A percentile compares a stretch with the other conserved stretches of the same genome.
Conservation (phyloP, 1,140 invertebrate genomes). For the Trichomalopsis sarcophagae region DNA sequence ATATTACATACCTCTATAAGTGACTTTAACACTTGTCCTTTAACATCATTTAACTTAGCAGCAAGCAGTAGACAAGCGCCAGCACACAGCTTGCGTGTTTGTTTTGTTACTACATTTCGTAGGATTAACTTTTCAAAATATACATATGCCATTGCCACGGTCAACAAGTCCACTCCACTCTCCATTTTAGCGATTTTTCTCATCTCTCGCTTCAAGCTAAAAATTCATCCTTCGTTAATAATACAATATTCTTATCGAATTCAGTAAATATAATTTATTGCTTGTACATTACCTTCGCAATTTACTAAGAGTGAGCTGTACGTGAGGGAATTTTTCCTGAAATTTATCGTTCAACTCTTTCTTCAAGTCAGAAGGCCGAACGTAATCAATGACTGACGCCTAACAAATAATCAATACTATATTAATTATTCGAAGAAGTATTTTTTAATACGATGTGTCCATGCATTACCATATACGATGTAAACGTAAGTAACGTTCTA, state of each 20-base stretch:
- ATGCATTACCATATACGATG: slow-evolving; percentile 88
- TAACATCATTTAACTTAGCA: slow-evolving; percentile 97
- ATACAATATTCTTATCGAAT: slow-evolving; percentile 1
- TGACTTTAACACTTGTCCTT: slow-evolving; percentile 89
- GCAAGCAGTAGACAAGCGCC: slow-evolving; percentile 95
- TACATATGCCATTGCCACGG: slow-evolving; percentile 96
- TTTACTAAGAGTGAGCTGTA: slow-evolving; percentile 97
- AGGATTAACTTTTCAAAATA: slow-evolving; percentile 98
- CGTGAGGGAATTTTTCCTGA: slow-evolving; percentile 94
- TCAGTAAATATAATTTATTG: background rate
- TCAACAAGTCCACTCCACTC: slow-evolving; percentile 89
- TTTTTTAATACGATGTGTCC: background rate
- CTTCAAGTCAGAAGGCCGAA: slow-evolving; percentile 96
- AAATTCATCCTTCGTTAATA: slow-evolving; percentile 49
- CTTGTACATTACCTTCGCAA: slow-evolving; percentile 85
- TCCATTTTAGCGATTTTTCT: slow-evolving; percentile 93
- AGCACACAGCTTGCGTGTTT: slow-evolving; percentile 95
- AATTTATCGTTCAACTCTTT: slow-evolving; percentile 99
- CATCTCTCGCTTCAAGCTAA: slow-evolving; percentile 96
- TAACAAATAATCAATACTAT: slow-evolving; percentile 58
- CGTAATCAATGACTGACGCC: slow-evolving; percentile 97
- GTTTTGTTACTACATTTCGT: slow-evolving; percentile 94
- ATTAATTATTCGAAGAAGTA: slow-evolving; percentile 29
- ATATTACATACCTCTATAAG: slow-evolving; percentile 86
- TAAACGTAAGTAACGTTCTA: slow-evolving; percentile 94